Percentiles rank a stretch among this genome's conserved stretches.
Evolutionary conservation across 2,888 invertebrate species (phyloP).

Genomic region (Ophion obscuratus): DNA sequence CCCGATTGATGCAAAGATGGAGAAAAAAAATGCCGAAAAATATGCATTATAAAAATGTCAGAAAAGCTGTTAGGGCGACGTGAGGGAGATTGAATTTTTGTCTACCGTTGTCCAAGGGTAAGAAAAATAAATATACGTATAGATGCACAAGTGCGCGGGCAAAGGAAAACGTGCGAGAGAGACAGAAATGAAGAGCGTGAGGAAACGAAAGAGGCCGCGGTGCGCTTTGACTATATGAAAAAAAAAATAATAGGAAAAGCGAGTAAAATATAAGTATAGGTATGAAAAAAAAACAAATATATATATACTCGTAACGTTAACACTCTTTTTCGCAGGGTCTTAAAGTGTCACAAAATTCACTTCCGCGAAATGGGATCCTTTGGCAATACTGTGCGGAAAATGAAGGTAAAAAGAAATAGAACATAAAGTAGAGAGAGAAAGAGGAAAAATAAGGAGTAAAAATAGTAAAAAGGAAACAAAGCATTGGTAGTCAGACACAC

Average conservation of each 20-base stretch:
- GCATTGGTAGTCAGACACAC: constrained; percentile 28
- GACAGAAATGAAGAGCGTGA: neutral
- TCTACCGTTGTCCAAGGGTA: constrained; percentile 60
- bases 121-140: constrained; percentile 28
- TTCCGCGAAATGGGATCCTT: constrained; percentile 56
- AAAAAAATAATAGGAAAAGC: constrained; percentile 25
- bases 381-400: constrained; percentile 32
- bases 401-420: constrained; percentile 32
- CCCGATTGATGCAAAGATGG: constrained; percentile 35
- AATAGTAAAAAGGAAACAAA: constrained; percentile 39
- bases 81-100: constrained; percentile 66
- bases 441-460: constrained; percentile 30
- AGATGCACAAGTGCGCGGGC: constrained; percentile 7
- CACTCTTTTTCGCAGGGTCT: constrained; percentile 48
- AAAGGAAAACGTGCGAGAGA: constrained; percentile 20
- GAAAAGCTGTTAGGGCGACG: constrained; percentile 64
- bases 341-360: constrained; percentile 44
- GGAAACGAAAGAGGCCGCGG: constrained; percentile 7
- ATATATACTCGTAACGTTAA: constrained; percentile 32
- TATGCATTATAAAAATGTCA: constrained; percentile 68
- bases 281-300: neutral
- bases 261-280: constrained; percentile 16
- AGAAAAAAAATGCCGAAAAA: constrained; percentile 44
- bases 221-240: constrained; percentile 3
- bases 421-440: constrained; percentile 1